phyloP scores from a whole-genome alignment of 2,113 vertebrate species.

The Macquaria ambigua region DNA sequence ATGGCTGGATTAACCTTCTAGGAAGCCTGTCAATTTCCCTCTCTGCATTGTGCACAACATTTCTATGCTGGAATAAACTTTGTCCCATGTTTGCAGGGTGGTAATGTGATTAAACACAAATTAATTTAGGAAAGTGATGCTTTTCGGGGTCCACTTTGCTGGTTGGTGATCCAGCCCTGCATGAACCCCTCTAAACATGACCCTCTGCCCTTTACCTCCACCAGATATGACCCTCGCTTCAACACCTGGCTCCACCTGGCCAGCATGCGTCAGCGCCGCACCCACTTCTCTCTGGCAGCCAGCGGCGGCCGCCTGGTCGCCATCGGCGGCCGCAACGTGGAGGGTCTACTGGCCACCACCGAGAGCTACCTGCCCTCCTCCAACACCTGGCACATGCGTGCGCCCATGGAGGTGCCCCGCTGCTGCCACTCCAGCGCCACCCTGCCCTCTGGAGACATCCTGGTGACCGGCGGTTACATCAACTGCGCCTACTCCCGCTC shows the following conservation, averaged over 20 bases:
- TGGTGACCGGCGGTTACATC: slow-evolving; percentile 87
- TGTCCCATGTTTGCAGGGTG: too few species aligned
- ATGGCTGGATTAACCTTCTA: too few species aligned
- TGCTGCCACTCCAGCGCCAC: slow-evolving; percentile 88
- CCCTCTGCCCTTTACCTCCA: not conserved
- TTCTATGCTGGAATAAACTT: too few species aligned
- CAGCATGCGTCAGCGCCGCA: slow-evolving; percentile 88
- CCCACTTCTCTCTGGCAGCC: slow-evolving; percentile 88
- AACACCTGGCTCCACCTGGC: slow-evolving; percentile 90
- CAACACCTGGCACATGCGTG: slow-evolving; percentile 87
- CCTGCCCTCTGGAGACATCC: slow-evolving; percentile 83
- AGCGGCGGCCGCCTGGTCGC: slow-evolving; percentile 86
- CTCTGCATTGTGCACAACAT: too few species aligned
- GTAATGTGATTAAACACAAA: too few species aligned
- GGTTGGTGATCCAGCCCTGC: too few species aligned
- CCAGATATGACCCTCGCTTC: slow-evolving; percentile 89
- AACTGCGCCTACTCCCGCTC: slow-evolving; percentile 88
- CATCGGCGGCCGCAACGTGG: slow-evolving; percentile 86
- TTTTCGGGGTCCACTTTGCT: too few species aligned
- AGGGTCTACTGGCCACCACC: slow-evolving; percentile 83
- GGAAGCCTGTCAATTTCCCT: too few species aligned
- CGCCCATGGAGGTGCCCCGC: slow-evolving; percentile 86
- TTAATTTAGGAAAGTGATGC: too few species aligned
- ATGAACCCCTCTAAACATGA: too few species aligned
- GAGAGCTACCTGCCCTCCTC: slow-evolving; percentile 88